Evolutionary conservation across 2,797 vertebrate genomes (phyloP), one percentile per base, ranked within the genome.

Genomic region (Oreochromis mossambicus): DNA sequence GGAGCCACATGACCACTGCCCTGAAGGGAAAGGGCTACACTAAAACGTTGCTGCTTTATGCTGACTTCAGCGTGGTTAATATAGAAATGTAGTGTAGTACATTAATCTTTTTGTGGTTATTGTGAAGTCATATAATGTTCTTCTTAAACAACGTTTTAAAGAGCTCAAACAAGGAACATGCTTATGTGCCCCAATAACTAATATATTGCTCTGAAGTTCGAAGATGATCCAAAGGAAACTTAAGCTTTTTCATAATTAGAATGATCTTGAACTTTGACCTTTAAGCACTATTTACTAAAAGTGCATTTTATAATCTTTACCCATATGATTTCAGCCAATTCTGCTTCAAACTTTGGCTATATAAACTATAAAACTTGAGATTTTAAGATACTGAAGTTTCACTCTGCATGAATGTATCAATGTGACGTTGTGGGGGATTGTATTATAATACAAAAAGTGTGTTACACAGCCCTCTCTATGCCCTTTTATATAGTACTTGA

Each of bases 111-210:
- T 36, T 63, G 58, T 63, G 58, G 58, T 5, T 32, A 63, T n/a
- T 13, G 19, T 0, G 3, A 63, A n/a, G 32, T 63, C 10, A 63
- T 34, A 34, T 26, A 55, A 55, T 12, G 32, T 63, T 63, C 6
- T 63, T 7, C 6, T n/a, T 36, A 36, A 63, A 63, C 32, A 63
- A 4, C 10, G 58, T 36, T 63, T 7, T n/a, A 63, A 36, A 36
- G 19, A 63, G 32, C 32, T 36, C 32, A 63, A 63, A 63, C 58
- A 63, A 36, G 15, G 32, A 36, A 13, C 0, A 0, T 7, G 58
- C 32, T n/a, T 36, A 63, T 63, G 58, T 1, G 0, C 32, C 19
- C 17, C 1, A 3, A 63, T 36, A 36, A 63, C 32, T n/a, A 63
- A 63, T 36, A 36, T n/a, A 63, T 63, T 36, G 10, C 10, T 63